Evolutionary conservation across 1,140 invertebrate species (phyloP).

Genomic region (Cyrtorhinus lividipennis): DNA sequence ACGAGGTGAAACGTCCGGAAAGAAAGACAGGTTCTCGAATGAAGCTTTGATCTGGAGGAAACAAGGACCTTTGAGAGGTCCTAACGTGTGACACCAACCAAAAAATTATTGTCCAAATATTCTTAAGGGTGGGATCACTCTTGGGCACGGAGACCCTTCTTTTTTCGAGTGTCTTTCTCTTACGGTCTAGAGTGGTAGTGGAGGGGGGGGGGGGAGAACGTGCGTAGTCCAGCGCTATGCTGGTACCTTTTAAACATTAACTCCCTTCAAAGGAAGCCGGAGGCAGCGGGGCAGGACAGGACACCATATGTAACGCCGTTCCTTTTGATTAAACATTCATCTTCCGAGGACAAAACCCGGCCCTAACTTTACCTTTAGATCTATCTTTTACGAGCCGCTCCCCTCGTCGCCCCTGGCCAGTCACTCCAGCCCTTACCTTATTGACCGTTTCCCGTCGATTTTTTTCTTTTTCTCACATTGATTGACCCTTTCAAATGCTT

Average conservation of each 20-base stretch:
- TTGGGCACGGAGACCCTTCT: not conserved
- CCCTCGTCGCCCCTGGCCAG: not conserved
- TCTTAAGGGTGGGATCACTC: not conserved
- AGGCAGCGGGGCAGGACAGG: not conserved
- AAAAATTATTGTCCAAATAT: conserved; percentile 9
- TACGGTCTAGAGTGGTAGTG: not conserved
- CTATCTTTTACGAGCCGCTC: not conserved
- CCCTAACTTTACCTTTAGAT: conserved; percentile 5
- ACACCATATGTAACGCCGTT: conserved; percentile 8
- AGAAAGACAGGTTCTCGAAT: too few relatives aligned
- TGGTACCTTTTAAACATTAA: conserved; percentile 6
- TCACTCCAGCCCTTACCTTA: not conserved
- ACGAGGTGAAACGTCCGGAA: too few relatives aligned
- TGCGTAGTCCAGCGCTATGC: too few relatives aligned
- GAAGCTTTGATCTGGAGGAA: not conserved
- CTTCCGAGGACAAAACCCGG: not conserved
- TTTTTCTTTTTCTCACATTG: not conserved
- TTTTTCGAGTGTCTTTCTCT: not conserved
- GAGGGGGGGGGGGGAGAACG: too few relatives aligned
- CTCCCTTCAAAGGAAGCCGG: not conserved
- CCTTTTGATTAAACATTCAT: conserved; percentile 10
- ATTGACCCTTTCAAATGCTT: not conserved
- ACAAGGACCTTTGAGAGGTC: not conserved
- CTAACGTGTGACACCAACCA: not conserved
- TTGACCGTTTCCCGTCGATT: not conserved